phyloP scores from a whole-genome alignment of 2,113 vertebrate genomes.

The Formicarius rufipectus region DNA sequence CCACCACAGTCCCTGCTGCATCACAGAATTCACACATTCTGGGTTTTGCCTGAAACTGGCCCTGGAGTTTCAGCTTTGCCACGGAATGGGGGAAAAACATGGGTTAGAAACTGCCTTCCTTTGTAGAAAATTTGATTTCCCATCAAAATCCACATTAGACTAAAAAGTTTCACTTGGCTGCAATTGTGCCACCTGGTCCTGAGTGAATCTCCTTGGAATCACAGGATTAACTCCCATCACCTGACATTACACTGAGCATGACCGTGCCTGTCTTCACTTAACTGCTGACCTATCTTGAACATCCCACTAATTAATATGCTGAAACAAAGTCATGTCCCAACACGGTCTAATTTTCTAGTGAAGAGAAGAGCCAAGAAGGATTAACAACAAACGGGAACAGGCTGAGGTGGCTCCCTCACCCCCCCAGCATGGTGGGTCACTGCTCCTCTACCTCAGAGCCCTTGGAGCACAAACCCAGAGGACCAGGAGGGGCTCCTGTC shows the following conservation, averaged over 20 bases:
- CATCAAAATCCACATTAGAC: not conserved
- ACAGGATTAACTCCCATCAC: not conserved
- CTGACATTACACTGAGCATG: not conserved
- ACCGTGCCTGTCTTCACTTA: constrained; percentile 24
- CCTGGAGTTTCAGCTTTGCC: not conserved
- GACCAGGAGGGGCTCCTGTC: not conserved
- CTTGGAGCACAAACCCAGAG: not conserved
- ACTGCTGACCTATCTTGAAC: constrained; percentile 60
- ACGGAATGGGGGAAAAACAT: fast-evolving
- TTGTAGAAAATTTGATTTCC: not conserved
- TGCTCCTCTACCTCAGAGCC: not conserved
- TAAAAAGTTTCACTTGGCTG: not conserved
- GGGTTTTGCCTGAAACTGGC: not conserved
- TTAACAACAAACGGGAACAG: constrained; percentile 8
- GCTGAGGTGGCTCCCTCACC: not conserved
- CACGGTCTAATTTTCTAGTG: not conserved
- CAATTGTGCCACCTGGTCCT: not conserved
- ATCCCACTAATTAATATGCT: constrained; percentile 27
- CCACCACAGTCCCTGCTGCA: fast-evolving
- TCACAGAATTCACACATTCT: not conserved
- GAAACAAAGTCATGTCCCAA: constrained; percentile 43
- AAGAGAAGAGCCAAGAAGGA: not conserved
- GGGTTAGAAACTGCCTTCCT: not conserved
- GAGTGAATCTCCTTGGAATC: not conserved
- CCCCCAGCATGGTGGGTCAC: fast-evolving